Base-by-base conservation (phyloP, 1,140 invertebrate genomes). In the Plutomurus gul region DNA sequence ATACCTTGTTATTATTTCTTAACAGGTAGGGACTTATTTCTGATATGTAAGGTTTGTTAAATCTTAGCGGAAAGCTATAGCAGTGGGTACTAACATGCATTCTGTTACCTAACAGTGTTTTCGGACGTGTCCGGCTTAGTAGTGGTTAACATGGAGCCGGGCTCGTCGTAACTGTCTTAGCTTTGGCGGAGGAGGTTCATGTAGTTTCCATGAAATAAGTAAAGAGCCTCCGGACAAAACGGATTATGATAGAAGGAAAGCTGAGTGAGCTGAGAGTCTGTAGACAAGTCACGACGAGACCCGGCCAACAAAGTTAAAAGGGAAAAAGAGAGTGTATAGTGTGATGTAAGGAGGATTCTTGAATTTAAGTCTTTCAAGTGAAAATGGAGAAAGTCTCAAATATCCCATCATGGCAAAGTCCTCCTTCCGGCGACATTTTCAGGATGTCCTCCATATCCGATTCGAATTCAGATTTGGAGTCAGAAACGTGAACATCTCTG, bases 341-440 rank as follows among this genome's bases (percentile, higher is more conserved):
- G 51, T 76, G 47, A 76, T 56, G 51, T 39, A 30, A 49, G 43
- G 40, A 65, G 27, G 56, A 65, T 65, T 65, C 56, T 65, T 65
- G 56, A 65, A 33, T 65, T 65, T 65, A 30, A 65, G 27, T 76
- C 49, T 36, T 40, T 76, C 18, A 56, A 56, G 56, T 65, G 56
- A 65, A 65, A 56, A 25, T 56, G 20, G 25, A 56, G 51, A 56
- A 56, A 65, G 56, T 65, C 56, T 73, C 40, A 40, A 40, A 73
- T 43, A 73, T 73, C 37, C 70, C 70, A 73, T 73, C 70, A 73
- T 4, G 56, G 25, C 27, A 65, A 65, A 65, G 56, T 43, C 70
- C 70, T 43, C 70, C 70, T 73, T 73, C 70, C 70, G 70, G 70
- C 70, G 70, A 73, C 70, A 73, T 43, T 73, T 73, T 73, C 70